These are phyloP conservation scores for Molossus alvarezi DNA, from an alignment of 2,797 vertebrate genomes.

Conservation along the genomic window DNA sequence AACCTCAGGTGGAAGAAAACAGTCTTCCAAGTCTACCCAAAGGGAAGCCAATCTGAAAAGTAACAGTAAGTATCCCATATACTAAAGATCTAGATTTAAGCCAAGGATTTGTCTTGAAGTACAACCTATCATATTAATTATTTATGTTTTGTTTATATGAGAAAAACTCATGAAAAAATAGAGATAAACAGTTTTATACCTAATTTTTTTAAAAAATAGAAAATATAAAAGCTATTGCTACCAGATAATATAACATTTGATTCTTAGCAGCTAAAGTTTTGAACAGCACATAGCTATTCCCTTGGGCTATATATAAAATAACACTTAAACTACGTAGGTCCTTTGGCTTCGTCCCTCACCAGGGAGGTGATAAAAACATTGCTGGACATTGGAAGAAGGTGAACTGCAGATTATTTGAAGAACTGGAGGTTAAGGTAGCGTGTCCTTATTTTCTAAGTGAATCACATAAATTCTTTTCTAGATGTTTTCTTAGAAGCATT, in stretches of 20 bases:
- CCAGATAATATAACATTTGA: not conserved
- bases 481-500: conserved; percentile 45
- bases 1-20: not conserved
- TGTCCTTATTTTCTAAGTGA: conserved; percentile 62
- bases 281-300: conserved; percentile 12
- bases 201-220: not conserved
- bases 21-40: conserved; percentile 5
- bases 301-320: conserved; percentile 45
- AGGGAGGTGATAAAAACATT: not conserved
- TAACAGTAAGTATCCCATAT: not conserved
- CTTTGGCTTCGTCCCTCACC: not conserved
- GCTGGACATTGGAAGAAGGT: not conserved
- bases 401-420: conserved; percentile 7
- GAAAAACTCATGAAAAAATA: conserved; percentile 44
- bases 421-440: conserved; percentile 20
- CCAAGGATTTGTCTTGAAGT: conserved; percentile 24
- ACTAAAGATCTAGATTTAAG: not conserved
- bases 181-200: conserved; percentile 11
- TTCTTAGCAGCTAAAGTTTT: not conserved
- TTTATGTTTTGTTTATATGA: conserved; percentile 47
- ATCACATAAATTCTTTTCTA: conserved; percentile 43
- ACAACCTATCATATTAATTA: conserved; percentile 30
- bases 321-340: conserved; percentile 34
- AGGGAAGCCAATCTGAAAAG: conserved; percentile 38
- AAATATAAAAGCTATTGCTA: not conserved